Conservation (phyloP, 2,888 invertebrate genomes). For the Ferdinandea cuprea region DNA sequence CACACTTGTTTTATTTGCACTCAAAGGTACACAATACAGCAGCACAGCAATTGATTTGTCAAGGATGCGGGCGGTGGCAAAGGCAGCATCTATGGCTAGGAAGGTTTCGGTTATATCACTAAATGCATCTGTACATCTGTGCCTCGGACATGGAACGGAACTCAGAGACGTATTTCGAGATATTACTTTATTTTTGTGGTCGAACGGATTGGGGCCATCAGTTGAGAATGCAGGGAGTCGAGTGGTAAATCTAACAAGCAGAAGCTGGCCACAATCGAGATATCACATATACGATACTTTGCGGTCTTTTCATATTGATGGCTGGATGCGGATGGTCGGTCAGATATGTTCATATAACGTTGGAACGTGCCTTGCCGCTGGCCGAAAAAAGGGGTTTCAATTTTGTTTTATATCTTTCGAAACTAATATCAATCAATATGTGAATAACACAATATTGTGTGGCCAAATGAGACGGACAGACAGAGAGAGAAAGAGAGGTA, state of each 20-base stretch:
- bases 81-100: too few species aligned
- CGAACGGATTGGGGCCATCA: not conserved
- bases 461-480: too few species aligned
- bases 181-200: conserved; percentile 12
- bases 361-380: conserved; percentile 42
- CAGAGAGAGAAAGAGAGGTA: too few species aligned
- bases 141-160: not conserved
- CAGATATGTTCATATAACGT: conserved; percentile 1
- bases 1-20: conserved; percentile 6
- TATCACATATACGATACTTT: conserved; percentile 14
- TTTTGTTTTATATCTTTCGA: conserved; percentile 43
- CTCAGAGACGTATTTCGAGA: conserved; percentile 10
- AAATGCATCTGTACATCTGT: conserved; percentile 29
- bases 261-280: conserved; percentile 22
- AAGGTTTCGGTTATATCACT: too few species aligned
- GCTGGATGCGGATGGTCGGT: conserved; percentile 26
- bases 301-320: conserved; percentile 47
- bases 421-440: conserved; percentile 56
- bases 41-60: conserved; percentile 46
- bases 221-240: not conserved
- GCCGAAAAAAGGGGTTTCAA: conserved; percentile 36
- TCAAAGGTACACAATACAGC: conserved; percentile 1
- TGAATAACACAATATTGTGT: not conserved
- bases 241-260: not conserved
- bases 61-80: not conserved